A percentile compares a stretch with the other conserved stretches of the same genome.
Conservation (phyloP, 2,113 vertebrate species). For the Engraulis encrasicolus region DNA sequence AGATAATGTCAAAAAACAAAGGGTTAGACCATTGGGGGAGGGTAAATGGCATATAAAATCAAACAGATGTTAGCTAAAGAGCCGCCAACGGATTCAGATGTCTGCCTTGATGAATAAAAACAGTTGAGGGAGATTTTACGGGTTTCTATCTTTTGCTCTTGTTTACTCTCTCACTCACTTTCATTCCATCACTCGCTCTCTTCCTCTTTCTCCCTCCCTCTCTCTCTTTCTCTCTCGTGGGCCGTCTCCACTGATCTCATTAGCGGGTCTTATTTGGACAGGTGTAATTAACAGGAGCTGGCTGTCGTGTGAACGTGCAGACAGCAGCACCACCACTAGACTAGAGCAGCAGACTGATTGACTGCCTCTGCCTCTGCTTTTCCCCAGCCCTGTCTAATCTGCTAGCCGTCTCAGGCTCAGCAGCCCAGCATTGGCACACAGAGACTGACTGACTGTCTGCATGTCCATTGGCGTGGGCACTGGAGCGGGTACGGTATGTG, state of each 20-base stretch:
- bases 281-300: conserved; percentile 48
- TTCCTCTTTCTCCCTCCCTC: not conserved
- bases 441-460: no score
- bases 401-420: not conserved
- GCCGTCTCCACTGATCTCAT: conserved; percentile 56
- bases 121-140: not conserved
- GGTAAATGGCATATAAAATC: not conserved
- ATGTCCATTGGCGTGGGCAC: not conserved
- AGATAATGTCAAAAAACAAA: no score
- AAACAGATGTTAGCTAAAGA: not conserved
- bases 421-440: not conserved
- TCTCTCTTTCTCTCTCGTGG: not conserved
- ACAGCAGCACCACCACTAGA: not conserved
- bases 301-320: conserved; percentile 11
- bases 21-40: not conserved
- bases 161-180: no score
- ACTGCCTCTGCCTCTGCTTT: not conserved
- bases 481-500: not conserved
- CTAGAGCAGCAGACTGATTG: conserved; percentile 20
- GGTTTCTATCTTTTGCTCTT: not conserved
- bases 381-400: not conserved
- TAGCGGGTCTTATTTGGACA: conserved; percentile 61
- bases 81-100: not conserved
- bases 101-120: not conserved
- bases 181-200: not conserved